Percentiles rank a stretch among this genome's conserved stretches.
phyloP scores from a whole-genome alignment of 2,888 invertebrate species.

The Phaonia tiefii region DNA sequence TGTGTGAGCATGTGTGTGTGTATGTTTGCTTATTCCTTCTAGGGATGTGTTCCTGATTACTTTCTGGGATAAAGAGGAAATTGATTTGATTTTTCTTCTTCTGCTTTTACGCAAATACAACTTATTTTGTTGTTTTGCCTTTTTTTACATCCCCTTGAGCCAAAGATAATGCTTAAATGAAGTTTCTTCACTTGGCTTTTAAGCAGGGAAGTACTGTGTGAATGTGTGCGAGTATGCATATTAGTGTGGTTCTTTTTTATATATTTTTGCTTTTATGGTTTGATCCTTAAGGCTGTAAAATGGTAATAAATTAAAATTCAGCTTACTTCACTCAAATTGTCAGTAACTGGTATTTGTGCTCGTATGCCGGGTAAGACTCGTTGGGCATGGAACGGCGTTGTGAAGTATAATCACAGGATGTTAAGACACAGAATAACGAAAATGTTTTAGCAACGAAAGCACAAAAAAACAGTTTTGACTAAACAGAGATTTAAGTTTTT shows the following conservation, averaged over 20 bases:
- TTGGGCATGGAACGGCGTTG: too few relatives aligned
- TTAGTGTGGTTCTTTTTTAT: neutral
- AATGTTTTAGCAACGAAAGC: conserved; percentile 34
- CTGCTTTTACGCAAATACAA: too few relatives aligned
- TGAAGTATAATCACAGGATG: conserved; percentile 37
- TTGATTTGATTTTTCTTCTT: conserved; percentile 8
- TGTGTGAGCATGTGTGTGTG: neutral
- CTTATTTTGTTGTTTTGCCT: neutral
- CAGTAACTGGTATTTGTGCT: neutral
- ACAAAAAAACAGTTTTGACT: too few relatives aligned
- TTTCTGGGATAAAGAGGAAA: conserved; percentile 4
- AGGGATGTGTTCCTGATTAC: neutral
- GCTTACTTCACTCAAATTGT: conserved; percentile 3
- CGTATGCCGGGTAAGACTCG: too few relatives aligned
- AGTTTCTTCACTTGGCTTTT: neutral
- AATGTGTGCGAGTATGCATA: neutral
- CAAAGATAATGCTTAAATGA: neutral
- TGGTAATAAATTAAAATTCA: conserved; percentile 61
- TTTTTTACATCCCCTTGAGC: neutral
- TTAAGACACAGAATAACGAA: conserved; percentile 50
- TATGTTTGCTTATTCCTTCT: neutral
- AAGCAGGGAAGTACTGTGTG: neutral
- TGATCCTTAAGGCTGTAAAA: conserved; percentile 59
- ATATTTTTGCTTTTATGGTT: too few relatives aligned
- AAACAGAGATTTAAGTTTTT: conserved; percentile 33